These are phyloP conservation scores for Ginglymostoma cirratum DNA, from an alignment of 2,113 vertebrate genomes.

Conservation along the genomic window DNA sequence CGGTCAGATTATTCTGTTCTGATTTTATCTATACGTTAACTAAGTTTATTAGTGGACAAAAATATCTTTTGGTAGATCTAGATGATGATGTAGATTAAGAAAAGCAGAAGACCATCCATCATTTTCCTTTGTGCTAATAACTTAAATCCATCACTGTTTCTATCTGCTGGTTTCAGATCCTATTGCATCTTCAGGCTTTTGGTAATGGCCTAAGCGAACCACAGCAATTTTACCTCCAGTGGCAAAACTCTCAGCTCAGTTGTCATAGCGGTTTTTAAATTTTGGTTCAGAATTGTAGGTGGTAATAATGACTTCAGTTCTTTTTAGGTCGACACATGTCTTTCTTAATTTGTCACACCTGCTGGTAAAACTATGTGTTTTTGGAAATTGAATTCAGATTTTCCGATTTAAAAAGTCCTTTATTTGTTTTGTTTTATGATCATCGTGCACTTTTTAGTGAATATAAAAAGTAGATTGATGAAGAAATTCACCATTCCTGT, in stretches of 20 bases:
- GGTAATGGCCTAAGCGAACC: slow-evolving; percentile 38
- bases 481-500: background rate
- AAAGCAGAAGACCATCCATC: slow-evolving; percentile 89
- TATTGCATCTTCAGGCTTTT: slow-evolving; percentile 58
- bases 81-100: slow-evolving; percentile 99
- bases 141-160: slow-evolving; percentile 97
- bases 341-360: background rate
- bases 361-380: slow-evolving; percentile 1
- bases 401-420: background rate
- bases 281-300: slow-evolving; percentile 10
- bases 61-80: slow-evolving; percentile 99
- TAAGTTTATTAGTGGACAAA: slow-evolving; percentile 88
- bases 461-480: background rate
- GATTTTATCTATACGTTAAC: slow-evolving; percentile 97
- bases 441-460: background rate
- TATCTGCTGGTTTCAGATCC: slow-evolving; percentile 56
- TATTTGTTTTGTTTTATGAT: background rate
- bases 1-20: slow-evolving; percentile 76
- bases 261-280: slow-evolving; percentile 15
- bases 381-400: background rate
- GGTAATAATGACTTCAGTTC: slow-evolving; percentile 4
- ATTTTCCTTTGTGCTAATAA: slow-evolving; percentile 99
- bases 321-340: background rate
- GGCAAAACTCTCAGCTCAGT: slow-evolving; percentile 18
- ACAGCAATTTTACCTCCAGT: slow-evolving; percentile 23